Evolutionary conservation across 2,888 invertebrate species (phyloP).

Genomic region (Lordiphosa andalusiaca): DNA sequence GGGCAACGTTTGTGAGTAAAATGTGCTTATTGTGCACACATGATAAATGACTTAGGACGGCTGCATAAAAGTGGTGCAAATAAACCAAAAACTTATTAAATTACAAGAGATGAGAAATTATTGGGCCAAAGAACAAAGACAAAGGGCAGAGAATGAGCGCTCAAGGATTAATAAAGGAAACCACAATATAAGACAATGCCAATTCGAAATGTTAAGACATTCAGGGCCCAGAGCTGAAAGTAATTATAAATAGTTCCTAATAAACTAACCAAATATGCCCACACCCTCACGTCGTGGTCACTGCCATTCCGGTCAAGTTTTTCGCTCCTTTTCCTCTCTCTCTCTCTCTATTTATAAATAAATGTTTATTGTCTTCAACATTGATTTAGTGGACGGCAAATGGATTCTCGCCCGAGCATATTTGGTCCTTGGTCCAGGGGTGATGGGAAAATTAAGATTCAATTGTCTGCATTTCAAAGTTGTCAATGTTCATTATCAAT

Average conservation of each 20-base stretch:
- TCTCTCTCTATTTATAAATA: constrained; percentile 34
- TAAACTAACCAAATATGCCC: constrained; percentile 15
- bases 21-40: constrained; percentile 49
- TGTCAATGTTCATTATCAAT: constrained; percentile 69
- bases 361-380: constrained; percentile 63
- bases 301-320: no score
- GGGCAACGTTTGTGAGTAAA: constrained; percentile 56
- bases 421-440: constrained; percentile 20
- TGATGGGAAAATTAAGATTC: constrained; percentile 67
- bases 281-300: constrained; percentile 8
- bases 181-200: no score
- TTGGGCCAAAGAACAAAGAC: no score
- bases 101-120: no score
- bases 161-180: no score
- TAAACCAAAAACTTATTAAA: no score
- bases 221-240: no score
- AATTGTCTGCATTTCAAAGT: constrained; percentile 69
- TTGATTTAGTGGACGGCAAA: constrained; percentile 57
- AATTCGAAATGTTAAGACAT: no score
- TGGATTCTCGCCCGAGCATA: constrained; percentile 20
- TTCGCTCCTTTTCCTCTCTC: no score
- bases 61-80: neutral
- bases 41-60: constrained; percentile 20
- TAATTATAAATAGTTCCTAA: neutral
- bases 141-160: no score